Percentiles rank a stretch among this genome's conserved stretches.
phyloP scores from a whole-genome alignment of 1,140 invertebrate species.

The Leptinotarsa lineolata region DNA sequence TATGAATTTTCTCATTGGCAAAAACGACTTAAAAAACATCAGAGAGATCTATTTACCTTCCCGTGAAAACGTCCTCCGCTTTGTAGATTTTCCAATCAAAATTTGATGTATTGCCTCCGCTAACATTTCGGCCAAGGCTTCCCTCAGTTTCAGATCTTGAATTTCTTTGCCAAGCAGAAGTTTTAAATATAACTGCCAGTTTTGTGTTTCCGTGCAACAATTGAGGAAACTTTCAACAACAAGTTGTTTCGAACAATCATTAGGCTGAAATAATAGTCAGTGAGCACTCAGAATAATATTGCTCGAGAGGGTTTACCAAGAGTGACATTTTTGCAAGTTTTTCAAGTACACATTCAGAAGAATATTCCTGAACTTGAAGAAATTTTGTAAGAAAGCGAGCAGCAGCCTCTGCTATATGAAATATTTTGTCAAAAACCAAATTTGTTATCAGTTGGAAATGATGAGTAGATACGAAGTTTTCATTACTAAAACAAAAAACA shows the following conservation, averaged over 20 bases:
- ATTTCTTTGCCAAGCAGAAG: not conserved
- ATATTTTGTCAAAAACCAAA: constrained; percentile 25
- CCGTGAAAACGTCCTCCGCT: not conserved
- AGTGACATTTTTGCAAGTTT: constrained; percentile 4
- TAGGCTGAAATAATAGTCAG: not conserved
- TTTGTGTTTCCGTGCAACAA: constrained; percentile 2
- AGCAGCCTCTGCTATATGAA: constrained; percentile 24
- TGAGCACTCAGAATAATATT: too few species aligned
- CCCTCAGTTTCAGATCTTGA: not conserved
- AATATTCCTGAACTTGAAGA: constrained; percentile 13
- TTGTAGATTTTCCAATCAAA: constrained; percentile 5
- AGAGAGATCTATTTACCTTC: not conserved
- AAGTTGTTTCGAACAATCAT: constrained; percentile 6
- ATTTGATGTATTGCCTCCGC: constrained; percentile 10
- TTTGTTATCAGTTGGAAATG: not conserved
- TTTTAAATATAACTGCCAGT: constrained; percentile 16
- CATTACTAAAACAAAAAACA: constrained; percentile 2
- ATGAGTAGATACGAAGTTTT: not conserved
- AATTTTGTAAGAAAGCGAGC: constrained; percentile 20
- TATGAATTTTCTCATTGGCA: not conserved
- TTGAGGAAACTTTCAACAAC: constrained; percentile 14
- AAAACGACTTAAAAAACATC: not conserved
- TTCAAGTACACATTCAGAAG: not conserved
- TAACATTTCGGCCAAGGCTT: constrained; percentile 14
- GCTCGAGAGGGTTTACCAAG: not conserved